phyloP scores from a whole-genome alignment of 2,797 vertebrate species.

The Lagothrix lagotricha region DNA sequence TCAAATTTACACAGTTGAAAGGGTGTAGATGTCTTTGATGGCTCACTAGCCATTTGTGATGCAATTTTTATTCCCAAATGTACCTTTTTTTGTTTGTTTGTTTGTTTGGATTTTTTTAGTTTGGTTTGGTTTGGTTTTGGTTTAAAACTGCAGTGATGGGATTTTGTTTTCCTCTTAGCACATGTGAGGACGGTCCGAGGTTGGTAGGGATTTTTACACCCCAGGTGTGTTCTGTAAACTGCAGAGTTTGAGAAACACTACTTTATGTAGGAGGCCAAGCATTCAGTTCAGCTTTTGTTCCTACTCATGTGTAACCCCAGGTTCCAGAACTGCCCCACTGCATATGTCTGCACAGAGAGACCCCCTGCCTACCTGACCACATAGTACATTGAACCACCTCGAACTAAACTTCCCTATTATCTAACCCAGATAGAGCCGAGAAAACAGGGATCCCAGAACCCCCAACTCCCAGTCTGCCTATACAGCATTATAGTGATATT shows the following conservation, averaged over 20 bases:
- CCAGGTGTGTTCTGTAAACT: not conserved
- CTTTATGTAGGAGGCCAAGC: not conserved
- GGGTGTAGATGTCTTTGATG: not conserved
- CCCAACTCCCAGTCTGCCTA: not conserved
- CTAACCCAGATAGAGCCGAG: not conserved
- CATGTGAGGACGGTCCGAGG: not conserved
- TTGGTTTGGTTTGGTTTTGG: not conserved
- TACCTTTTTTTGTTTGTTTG: not conserved
- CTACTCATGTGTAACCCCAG: not conserved
- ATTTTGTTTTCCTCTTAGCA: not conserved
- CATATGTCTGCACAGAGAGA: not conserved
- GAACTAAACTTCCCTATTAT: not conserved
- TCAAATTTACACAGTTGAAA: not conserved
- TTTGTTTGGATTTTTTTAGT: not conserved
- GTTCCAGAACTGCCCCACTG: not conserved
- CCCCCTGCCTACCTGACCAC: not conserved
- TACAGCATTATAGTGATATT: not conserved
- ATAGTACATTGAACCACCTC: not conserved
- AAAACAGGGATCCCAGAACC: not conserved
- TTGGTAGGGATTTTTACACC: not conserved
- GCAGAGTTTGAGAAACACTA: not conserved
- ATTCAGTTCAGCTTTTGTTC: not conserved
- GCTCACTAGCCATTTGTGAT: not conserved
- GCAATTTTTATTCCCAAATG: not conserved
- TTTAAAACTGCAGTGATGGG: not conserved